Evolutionary conservation across 2,888 invertebrate genomes (phyloP).

Genomic region (Dryobotodes eremita): DNA sequence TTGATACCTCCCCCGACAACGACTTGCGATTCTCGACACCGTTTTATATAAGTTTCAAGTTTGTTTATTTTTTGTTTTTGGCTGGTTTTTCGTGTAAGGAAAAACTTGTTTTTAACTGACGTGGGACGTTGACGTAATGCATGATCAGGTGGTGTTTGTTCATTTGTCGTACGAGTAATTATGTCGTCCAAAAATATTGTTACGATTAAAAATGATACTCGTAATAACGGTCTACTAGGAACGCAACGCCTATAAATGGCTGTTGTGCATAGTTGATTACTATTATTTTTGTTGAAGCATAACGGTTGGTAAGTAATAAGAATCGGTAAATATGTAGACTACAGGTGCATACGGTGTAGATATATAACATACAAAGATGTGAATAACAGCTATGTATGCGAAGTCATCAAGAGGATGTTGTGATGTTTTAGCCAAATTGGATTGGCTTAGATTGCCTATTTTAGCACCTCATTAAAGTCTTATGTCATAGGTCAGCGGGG

Average conservation of each 20-base stretch:
- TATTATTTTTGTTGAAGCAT: not conserved
- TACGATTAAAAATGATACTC: not conserved
- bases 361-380: not conserved
- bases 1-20: conserved; percentile 72
- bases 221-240: not conserved
- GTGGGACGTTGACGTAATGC: not conserved
- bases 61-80: conserved; percentile 1
- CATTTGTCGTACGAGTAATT: not conserved
- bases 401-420: not conserved
- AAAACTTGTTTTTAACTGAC: conserved; percentile 6
- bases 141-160: not conserved
- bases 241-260: no score
- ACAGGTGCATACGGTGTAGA: no score
- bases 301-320: not conserved
- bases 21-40: conserved; percentile 43
- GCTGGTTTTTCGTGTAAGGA: not conserved
- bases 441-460: not conserved
- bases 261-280: no score
- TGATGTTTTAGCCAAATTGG: not conserved
- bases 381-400: not conserved
- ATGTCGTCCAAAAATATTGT: not conserved
- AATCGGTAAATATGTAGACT: no score
- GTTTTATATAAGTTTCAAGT: conserved; percentile 35
- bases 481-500: no score
- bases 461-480: not conserved